These are phyloP conservation scores for Sorex maritimensis DNA, from an alignment of 2,797 vertebrate species.

Conservation along the genomic window DNA sequence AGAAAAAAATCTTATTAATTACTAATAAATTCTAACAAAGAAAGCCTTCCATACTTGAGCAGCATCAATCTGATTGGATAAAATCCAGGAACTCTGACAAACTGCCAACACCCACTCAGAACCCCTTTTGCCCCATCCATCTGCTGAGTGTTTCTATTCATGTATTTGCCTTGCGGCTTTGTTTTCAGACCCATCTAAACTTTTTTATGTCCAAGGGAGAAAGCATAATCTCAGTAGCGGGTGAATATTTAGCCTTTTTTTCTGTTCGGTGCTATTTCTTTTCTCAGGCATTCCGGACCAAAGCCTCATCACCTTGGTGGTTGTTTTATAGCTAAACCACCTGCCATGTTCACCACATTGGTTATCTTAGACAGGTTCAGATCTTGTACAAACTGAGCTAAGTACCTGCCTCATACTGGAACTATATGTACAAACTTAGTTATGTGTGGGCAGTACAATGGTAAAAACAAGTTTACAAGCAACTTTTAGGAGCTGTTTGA, in stretches of 20 bases:
- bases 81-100: constrained; percentile 74
- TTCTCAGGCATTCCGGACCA: constrained; percentile 12
- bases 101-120: constrained; percentile 78
- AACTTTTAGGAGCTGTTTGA: constrained; percentile 59
- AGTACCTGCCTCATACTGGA: constrained; percentile 20
- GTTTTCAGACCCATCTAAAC: constrained; percentile 76
- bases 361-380: neutral
- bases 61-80: constrained; percentile 60
- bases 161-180: constrained; percentile 72
- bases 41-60: constrained; percentile 30
- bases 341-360: neutral
- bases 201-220: constrained; percentile 73
- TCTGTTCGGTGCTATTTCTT: constrained; percentile 36
- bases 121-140: constrained; percentile 77
- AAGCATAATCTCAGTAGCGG: constrained; percentile 61
- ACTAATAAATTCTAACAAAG: constrained; percentile 60
- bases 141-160: constrained; percentile 80
- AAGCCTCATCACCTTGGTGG: neutral
- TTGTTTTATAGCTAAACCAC: neutral
- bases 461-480: constrained; percentile 57
- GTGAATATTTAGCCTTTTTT: constrained; percentile 80
- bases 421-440: neutral
- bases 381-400: neutral
- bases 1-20: constrained; percentile 65
- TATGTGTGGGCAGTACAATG: constrained; percentile 4